A percentile compares a stretch with the other conserved stretches of the same genome.
Conservation (phyloP, 1,140 invertebrate species). For the Meteorus sp. region DNA sequence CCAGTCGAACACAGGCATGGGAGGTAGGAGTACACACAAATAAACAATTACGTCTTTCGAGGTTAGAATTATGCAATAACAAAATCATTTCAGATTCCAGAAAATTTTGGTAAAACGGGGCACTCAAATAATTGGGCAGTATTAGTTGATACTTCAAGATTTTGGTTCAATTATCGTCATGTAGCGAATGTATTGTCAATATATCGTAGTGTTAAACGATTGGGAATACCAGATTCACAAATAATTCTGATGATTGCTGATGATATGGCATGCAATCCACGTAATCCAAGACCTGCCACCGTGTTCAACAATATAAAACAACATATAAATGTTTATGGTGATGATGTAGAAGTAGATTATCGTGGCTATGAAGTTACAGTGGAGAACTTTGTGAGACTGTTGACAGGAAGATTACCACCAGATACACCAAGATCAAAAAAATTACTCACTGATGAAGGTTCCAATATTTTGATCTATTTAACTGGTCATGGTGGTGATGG, state of each 20-base stretch:
- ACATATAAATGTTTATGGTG: conserved; percentile 98
- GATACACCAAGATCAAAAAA: conserved; percentile 95
- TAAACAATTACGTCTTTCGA: not conserved
- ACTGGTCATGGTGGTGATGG: conserved; percentile 98
- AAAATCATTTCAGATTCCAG: conserved; percentile 42
- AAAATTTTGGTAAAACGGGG: conserved; percentile 55
- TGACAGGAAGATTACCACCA: conserved; percentile 88
- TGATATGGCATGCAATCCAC: conserved; percentile 98
- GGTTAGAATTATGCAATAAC: not conserved
- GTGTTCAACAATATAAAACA: conserved; percentile 98
- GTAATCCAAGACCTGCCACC: conserved; percentile 96
- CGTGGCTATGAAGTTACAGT: conserved; percentile 98
- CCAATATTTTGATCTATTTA: conserved; percentile 96
- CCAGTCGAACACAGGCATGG: conserved; percentile 22
- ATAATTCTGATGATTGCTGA: conserved; percentile 99
- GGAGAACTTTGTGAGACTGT: conserved; percentile 95
- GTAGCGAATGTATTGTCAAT: conserved; percentile 98
- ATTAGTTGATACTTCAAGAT: conserved; percentile 94
- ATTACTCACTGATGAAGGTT: conserved; percentile 93
- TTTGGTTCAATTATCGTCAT: conserved; percentile 99
- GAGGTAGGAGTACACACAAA: conserved; percentile 26
- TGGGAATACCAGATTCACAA: conserved; percentile 95
- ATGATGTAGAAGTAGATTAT: conserved; percentile 99
- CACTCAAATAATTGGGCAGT: conserved; percentile 99
- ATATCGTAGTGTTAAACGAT: conserved; percentile 94